A percentile compares a stretch with the other conserved stretches of the same genome.
Evolutionary conservation across 2,888 invertebrate genomes (phyloP).

Genomic region (Hoplodrina blanda): DNA sequence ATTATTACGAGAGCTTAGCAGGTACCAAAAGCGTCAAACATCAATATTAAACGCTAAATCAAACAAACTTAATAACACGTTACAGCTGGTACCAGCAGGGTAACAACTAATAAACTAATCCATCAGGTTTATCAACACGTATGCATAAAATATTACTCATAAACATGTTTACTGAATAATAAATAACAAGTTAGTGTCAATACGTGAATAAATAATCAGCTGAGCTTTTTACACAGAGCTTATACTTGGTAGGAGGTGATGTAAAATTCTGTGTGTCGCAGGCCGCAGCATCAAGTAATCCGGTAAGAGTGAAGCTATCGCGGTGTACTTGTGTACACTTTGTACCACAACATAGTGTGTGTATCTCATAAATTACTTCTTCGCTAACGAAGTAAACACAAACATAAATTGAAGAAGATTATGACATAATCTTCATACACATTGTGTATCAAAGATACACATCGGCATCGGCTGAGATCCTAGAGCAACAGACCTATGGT

Average conservation of each 20-base stretch:
- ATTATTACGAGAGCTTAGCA: background rate
- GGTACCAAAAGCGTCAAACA: background rate
- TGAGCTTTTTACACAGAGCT: slow-evolving; percentile 24
- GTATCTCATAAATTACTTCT: slow-evolving; percentile 9
- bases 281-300: slow-evolving; percentile 33
- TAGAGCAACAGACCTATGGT: too few relatives aligned
- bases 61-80: background rate
- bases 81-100: background rate
- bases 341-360: background rate
- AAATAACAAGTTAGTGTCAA: slow-evolving; percentile 33
- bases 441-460: background rate
- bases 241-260: slow-evolving; percentile 34
- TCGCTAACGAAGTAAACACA: slow-evolving; percentile 24
- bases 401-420: background rate
- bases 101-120: slow-evolving; percentile 13
- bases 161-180: slow-evolving; percentile 41
- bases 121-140: slow-evolving; percentile 1
- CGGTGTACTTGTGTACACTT: background rate
- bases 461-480: too few relatives aligned
- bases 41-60: slow-evolving; percentile 13
- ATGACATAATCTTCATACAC: too few relatives aligned
- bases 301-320: slow-evolving; percentile 24
- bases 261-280: slow-evolving; percentile 51
- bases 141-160: slow-evolving; percentile 13
- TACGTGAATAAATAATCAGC: slow-evolving; percentile 42